Conservation (phyloP, 2,888 invertebrate species). For the Pandemis corylana region DNA sequence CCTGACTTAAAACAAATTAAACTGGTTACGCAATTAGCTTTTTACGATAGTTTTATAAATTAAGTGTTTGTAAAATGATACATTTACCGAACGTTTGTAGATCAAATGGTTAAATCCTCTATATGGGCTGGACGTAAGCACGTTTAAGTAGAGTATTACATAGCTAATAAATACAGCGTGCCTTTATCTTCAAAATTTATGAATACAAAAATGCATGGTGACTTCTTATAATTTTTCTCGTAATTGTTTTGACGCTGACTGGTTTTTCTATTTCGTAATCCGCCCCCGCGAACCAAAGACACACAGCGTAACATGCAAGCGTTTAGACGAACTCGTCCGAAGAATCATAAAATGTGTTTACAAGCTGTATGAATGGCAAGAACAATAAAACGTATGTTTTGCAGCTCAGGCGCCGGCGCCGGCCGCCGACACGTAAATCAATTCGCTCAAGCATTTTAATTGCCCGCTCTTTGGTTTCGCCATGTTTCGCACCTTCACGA, state of each 20-base stretch:
- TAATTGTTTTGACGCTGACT: neutral
- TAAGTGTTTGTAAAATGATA: too few species aligned
- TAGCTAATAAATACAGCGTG: too few species aligned
- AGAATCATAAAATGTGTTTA: constrained; percentile 54
- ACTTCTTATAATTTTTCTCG: neutral
- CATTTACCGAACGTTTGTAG: too few species aligned
- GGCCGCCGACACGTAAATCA: constrained; percentile 57
- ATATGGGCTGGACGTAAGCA: too few species aligned
- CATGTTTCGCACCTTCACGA: constrained; percentile 63
- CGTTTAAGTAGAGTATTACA: too few species aligned
- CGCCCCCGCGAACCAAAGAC: constrained; percentile 7
- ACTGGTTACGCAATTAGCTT: too few species aligned
- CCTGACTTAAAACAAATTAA: too few species aligned
- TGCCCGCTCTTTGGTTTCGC: constrained; percentile 61
- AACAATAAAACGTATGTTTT: constrained; percentile 52
- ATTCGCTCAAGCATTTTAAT: constrained; percentile 61
- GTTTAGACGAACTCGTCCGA: constrained; percentile 30
- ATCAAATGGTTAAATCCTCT: too few species aligned
- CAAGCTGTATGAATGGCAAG: constrained; percentile 52
- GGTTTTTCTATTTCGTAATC: constrained; percentile 2
- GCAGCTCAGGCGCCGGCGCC: constrained; percentile 42
- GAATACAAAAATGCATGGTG: neutral
- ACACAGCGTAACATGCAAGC: constrained; percentile 32
- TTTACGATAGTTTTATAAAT: too few species aligned
- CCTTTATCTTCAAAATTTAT: too few species aligned